Base-by-base conservation (phyloP, 2,797 vertebrate species). In the Brachymystax lenok region DNA sequence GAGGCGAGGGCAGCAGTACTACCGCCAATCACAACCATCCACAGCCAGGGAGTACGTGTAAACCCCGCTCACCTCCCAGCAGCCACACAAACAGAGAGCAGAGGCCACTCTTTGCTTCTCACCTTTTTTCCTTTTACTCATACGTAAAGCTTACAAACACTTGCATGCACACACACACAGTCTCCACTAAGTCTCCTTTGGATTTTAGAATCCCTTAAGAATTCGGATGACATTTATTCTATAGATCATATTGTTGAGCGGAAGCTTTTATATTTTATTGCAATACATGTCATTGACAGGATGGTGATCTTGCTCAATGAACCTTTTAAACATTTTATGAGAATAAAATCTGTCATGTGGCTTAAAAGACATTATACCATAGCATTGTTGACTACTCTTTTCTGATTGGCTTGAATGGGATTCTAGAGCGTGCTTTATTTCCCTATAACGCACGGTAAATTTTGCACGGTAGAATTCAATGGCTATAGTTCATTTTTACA, bases 41-140 rank as follows among this genome's bases (percentile, higher is more conserved):
- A 94, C 95, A 2, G 87, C 96, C 86, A 96, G 95, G 93, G 97
- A 99, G 96, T 99, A 98, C 75, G 97, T 99, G 91, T 98, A 96
- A 97, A 76, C 76, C 87, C 40, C 66, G 16, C 69, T 81, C 87
- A 46, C 67, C 74, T 85, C 73, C 82, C 84, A 87, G 83, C 88
- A 90, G 84, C 76, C 83, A 81, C 80, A 83, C 84, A 92, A 91
- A 87, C 89, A 94, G 90, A 91, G 85, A 90, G 88, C 86, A 91
- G 83, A 86, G 85, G 87, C 90, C 92, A 91, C 33, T 78, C 86
- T 91, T 87, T 82, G 82, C 88, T 83, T 80, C 79, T 59, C 76
- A 84, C 71, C 27, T 72, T 71, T 80, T 74, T 6, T 70, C 77
- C 79, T 74, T 80, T 61, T n/a, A 61, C n/a, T 61, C n/a, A 61